Conservation (phyloP, 1,140 invertebrate genomes). For the Riptortus pedestris region DNA sequence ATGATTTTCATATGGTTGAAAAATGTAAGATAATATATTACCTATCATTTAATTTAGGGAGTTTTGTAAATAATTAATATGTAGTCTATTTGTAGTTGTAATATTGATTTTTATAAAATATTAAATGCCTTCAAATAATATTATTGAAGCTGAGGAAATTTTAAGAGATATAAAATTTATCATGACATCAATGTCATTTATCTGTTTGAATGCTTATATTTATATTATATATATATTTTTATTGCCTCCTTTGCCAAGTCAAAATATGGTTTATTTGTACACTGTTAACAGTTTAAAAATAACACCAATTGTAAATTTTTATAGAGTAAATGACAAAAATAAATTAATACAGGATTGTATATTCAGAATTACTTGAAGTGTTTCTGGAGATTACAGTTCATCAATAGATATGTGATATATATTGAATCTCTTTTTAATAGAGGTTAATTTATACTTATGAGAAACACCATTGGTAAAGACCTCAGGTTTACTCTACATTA, state of each 20-base stretch:
- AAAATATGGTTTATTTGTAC: slow-evolving; percentile 3
- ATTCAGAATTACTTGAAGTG: background rate
- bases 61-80: slow-evolving; percentile 15
- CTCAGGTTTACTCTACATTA: slow-evolving; percentile 14
- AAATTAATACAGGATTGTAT: background rate
- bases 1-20: slow-evolving; percentile 16
- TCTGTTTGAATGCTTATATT: slow-evolving; percentile 18
- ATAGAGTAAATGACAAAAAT: background rate
- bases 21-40: slow-evolving; percentile 19
- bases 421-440: background rate
- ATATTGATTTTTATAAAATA: slow-evolving; percentile 12
- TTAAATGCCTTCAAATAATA: slow-evolving; percentile 9
- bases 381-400: slow-evolving; percentile 7
- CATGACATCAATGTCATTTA: slow-evolving; percentile 6
- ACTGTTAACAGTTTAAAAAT: slow-evolving; percentile 6
- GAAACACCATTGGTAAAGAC: slow-evolving; percentile 17
- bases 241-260: background rate
- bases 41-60: slow-evolving; percentile 10
- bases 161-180: slow-evolving; percentile 17
- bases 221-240: slow-evolving; percentile 18
- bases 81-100: slow-evolving; percentile 18
- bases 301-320: slow-evolving; percentile 9
- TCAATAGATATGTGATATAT: slow-evolving; percentile 17
- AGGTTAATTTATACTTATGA: slow-evolving; percentile 5
- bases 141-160: slow-evolving; percentile 12